Conservation (phyloP, 2,797 vertebrate species). For the Anisognathus igniventris region DNA sequence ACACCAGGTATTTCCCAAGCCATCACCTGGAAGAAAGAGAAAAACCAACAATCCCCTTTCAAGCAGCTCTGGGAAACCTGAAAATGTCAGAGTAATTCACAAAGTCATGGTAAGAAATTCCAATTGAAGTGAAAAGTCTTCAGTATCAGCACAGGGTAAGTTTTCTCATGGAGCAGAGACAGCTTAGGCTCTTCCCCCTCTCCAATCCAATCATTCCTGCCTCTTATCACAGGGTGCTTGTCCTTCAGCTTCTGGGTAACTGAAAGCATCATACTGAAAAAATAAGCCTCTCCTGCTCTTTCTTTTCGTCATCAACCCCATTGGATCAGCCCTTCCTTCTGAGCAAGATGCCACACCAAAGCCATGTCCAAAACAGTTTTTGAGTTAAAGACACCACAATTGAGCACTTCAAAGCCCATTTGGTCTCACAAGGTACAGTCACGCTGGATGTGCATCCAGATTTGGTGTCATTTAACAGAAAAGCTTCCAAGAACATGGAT, state of each 20-base stretch:
- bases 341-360: not conserved
- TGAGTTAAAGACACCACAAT: not conserved
- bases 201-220: not conserved
- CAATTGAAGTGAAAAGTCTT: not conserved
- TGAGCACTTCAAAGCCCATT: not conserved
- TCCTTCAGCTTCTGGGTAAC: not conserved
- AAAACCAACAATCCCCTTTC: not conserved
- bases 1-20: not conserved
- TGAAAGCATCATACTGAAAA: not conserved
- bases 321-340: not conserved
- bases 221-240: rapidly evolving
- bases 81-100: not conserved
- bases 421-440: rapidly evolving
- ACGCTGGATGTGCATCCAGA: not conserved
- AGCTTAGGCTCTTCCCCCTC: not conserved
- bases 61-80: not conserved
- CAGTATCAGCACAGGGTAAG: not conserved
- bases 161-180: not conserved
- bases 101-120: not conserved
- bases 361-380: not conserved
- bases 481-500: not conserved
- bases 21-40: not conserved
- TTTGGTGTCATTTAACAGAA: not conserved
- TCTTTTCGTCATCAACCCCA: not conserved
- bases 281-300: not conserved